Conservation (phyloP, 2,888 invertebrate species). For the Scaptomyza polygonia region DNA sequence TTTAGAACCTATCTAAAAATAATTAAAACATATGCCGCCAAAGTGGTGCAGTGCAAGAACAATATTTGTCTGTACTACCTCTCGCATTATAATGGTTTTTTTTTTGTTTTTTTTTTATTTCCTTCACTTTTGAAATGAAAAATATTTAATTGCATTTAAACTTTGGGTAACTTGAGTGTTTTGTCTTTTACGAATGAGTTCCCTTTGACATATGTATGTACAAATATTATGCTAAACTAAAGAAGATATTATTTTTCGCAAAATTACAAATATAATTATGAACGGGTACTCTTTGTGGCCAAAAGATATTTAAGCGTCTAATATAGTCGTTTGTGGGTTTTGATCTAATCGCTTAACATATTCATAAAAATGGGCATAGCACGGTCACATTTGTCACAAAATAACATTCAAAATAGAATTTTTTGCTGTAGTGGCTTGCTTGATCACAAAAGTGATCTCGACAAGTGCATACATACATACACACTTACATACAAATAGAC, state of each 20-base stretch:
- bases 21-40: slow-evolving; percentile 14
- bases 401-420: slow-evolving; percentile 49
- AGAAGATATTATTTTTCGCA: background rate
- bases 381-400: slow-evolving; percentile 33
- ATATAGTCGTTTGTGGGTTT: slow-evolving; percentile 53
- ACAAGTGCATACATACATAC: background rate
- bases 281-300: background rate
- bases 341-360: slow-evolving; percentile 41
- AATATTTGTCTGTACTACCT: slow-evolving; percentile 40
- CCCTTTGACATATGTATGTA: too few relatives aligned
- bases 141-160: background rate
- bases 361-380: slow-evolving; percentile 33
- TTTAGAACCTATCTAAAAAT: slow-evolving; percentile 46
- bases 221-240: background rate
- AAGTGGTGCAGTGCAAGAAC: background rate
- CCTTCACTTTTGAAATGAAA: background rate
- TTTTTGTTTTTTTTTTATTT: slow-evolving; percentile 5
- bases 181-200: background rate
- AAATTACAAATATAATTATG: slow-evolving; percentile 1
- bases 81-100: slow-evolving; percentile 48
- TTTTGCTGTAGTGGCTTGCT: slow-evolving; percentile 54
- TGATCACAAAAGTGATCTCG: slow-evolving; percentile 45
- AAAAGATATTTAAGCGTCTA: slow-evolving; percentile 11
- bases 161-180: background rate
- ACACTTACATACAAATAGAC: background rate